Conservation (phyloP, 2,797 vertebrate species). For the Aplochiton taeniatus region DNA sequence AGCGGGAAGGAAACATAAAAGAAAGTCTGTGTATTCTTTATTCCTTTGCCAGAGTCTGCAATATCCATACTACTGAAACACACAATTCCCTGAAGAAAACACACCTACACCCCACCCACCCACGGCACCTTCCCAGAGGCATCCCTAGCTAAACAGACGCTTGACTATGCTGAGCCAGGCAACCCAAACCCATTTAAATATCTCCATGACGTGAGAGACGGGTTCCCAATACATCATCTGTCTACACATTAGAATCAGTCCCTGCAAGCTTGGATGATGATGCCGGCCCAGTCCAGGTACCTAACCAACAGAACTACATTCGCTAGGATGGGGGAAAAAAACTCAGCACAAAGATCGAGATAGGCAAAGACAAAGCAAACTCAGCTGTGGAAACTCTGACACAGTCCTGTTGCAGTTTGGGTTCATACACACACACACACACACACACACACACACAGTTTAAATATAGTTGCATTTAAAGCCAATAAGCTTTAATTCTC, state of each 20-base stretch:
- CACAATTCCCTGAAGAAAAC: constrained; percentile 71
- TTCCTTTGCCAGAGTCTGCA: constrained; percentile 69
- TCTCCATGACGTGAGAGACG: constrained; percentile 55
- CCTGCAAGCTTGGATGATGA: constrained; percentile 46
- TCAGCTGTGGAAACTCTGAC: constrained; percentile 8
- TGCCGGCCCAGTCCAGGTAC: constrained; percentile 37
- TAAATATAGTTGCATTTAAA: constrained; percentile 8
- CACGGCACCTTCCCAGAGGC: constrained; percentile 23
- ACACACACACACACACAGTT: constrained; percentile 2
- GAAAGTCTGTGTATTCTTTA: constrained; percentile 73
- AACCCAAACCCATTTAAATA: constrained; percentile 51
- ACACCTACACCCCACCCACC: constrained; percentile 53
- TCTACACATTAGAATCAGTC: constrained; percentile 62
- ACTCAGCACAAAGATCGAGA: constrained; percentile 53
- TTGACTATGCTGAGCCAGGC: constrained; percentile 43
- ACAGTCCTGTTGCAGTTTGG: not conserved
- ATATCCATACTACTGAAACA: constrained; percentile 75
- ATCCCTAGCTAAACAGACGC: constrained; percentile 37
- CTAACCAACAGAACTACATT: constrained; percentile 64
- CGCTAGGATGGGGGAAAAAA: constrained; percentile 52
- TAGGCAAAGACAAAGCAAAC: not conserved
- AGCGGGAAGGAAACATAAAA: constrained; percentile 11
- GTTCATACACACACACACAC: too few species aligned
- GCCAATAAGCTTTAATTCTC: too few species aligned
- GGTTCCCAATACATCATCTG: constrained; percentile 66